A percentile compares a stretch with the other conserved stretches of the same genome.
phyloP scores from a whole-genome alignment of 1,140 invertebrate species.

The Phymastichus coffea region DNA sequence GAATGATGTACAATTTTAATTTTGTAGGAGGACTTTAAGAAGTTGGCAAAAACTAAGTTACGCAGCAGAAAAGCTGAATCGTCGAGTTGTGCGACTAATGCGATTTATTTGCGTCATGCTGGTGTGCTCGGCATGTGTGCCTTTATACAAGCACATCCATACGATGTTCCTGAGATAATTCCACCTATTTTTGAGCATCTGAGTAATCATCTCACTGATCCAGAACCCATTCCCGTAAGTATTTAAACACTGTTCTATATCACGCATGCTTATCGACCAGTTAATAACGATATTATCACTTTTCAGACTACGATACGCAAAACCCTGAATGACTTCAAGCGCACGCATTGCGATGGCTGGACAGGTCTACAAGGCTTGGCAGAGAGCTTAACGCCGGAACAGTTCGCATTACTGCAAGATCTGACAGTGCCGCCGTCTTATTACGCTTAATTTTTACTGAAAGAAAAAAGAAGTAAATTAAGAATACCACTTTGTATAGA shows the following conservation, averaged over 20 bases:
- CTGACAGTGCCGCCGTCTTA: constrained; percentile 88
- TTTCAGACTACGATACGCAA: constrained; percentile 76
- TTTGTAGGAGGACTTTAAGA: constrained; percentile 59
- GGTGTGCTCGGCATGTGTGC: constrained; percentile 87
- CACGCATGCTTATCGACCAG: not conserved
- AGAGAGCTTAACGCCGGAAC: constrained; percentile 86
- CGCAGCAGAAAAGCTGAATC: constrained; percentile 37
- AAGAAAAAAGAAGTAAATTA: too few relatives aligned
- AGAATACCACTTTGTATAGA: too few relatives aligned
- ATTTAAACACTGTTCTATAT: not conserved
- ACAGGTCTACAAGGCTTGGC: constrained; percentile 66
- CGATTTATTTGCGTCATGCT: constrained; percentile 67
- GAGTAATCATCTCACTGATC: constrained; percentile 79
- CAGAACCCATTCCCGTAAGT: constrained; percentile 87
- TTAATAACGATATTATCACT: constrained; percentile 25
- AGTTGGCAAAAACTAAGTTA: constrained; percentile 52
- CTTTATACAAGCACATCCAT: constrained; percentile 85
- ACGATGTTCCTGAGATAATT: constrained; percentile 82
- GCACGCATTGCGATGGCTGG: constrained; percentile 94
- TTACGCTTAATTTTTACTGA: constrained; percentile 62
- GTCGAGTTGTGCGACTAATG: constrained; percentile 44
- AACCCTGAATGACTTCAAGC: constrained; percentile 82
- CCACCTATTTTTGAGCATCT: constrained; percentile 81
- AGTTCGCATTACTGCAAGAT: constrained; percentile 81
- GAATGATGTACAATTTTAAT: constrained; percentile 14